Base-by-base conservation (phyloP, 2,113 vertebrate genomes). In the Sialia sialis region DNA sequence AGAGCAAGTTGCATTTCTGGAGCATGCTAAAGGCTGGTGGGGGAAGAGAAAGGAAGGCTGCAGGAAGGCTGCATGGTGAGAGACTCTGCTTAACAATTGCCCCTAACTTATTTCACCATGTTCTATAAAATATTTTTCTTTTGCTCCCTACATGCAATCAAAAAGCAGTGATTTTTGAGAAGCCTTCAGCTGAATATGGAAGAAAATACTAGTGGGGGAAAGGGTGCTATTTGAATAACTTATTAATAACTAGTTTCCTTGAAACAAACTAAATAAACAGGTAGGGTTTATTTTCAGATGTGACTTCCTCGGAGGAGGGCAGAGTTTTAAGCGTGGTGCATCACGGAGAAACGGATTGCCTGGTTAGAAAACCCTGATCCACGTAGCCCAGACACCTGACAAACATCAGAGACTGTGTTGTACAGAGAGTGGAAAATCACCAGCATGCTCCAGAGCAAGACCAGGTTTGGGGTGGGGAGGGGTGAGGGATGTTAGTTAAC, bases 351-450 rank as follows among this genome's bases (percentile, higher is more conserved):
- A 56, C 22, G 10, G 54, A 44, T 72, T 58, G 13, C 46, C 30
- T 64, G 23, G 9, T 91, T 90, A 86, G 43, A 86, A 95, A 81
- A 74, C 52, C 51, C 34, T 68, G 8, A 81, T n/a, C 29, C 5
- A 1, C 26, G 30, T 26, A 87, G 56, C 43, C 32, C 48, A 76
- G 93, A 73, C 48, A 77, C 73, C 80, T 72, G 52, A 84, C 83
- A 88, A 89, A 92, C 17, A 30, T 20, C 43, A 41, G 54, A n/a
- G 44, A 19, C n/a, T 26, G 9, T 63, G 36, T 54, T 38, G 17
- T 58, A 29, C 19, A 80, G 87, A 69, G 3, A 85, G 64, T 94
- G 94, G 96, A 95, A 95, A 96, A 95, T 93, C 72, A 95, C 94
- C 67, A 69, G 70, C 13, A 0, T 32, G 16, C 76, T 94, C 55